Evolutionary conservation across 2,797 vertebrate species (phyloP).

Genomic region (Champsocephalus esox): DNA sequence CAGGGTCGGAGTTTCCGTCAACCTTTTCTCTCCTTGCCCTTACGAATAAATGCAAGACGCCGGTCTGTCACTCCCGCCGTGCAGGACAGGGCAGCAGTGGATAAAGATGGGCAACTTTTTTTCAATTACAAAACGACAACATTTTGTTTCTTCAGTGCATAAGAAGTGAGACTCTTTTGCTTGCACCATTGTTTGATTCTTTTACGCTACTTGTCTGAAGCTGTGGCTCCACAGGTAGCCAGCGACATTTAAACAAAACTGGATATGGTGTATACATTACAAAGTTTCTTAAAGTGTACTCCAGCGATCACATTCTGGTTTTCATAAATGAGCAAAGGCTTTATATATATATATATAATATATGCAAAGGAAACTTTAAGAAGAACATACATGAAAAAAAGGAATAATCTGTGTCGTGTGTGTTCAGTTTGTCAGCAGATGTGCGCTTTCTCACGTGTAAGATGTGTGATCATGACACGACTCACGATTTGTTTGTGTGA

Average conservation of each 20-base stretch:
- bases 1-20: too few species aligned
- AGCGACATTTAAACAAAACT: neutral
- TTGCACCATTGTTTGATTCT: neutral
- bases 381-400: neutral
- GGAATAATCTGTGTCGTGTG: neutral
- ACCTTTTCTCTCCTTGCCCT: too few species aligned
- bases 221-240: too few species aligned
- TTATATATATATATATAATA: neutral
- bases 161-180: neutral
- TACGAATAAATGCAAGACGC: too few species aligned
- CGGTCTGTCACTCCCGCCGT: neutral
- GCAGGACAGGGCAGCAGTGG: neutral
- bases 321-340: too few species aligned
- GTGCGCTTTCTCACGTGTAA: neutral
- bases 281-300: too few species aligned
- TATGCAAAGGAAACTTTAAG: too few species aligned
- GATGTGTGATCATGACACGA: neutral
- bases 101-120: neutral
- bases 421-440: constrained; percentile 15
- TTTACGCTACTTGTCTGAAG: neutral
- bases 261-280: neutral
- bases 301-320: too few species aligned
- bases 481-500: constrained; percentile 7
- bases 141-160: too few species aligned
- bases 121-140: too few species aligned